phyloP scores from a whole-genome alignment of 1,140 invertebrate genomes.

The Oppia nitens region DNA sequence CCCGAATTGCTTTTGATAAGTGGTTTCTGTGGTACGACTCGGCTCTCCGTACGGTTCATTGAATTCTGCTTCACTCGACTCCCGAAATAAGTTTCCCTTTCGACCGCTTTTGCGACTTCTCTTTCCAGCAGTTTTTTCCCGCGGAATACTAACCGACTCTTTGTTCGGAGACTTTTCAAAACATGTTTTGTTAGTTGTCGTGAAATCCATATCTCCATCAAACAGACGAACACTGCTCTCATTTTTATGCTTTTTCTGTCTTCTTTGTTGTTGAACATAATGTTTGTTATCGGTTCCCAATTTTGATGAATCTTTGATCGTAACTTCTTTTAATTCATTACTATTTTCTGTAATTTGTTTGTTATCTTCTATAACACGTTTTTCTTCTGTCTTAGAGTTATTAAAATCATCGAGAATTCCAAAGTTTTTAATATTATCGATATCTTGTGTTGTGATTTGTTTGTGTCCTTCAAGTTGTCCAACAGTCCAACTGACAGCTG shows the following conservation, averaged over 20 bases:
- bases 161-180: background rate
- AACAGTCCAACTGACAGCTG: background rate
- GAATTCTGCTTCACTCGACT: slow-evolving; percentile 9
- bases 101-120: background rate
- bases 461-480: background rate
- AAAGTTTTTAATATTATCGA: slow-evolving; percentile 7
- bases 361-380: background rate
- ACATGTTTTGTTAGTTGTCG: background rate
- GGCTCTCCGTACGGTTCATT: background rate
- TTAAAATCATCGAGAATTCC: slow-evolving; percentile 1
- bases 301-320: background rate
- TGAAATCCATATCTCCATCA: slow-evolving; percentile 10
- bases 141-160: background rate
- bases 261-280: slow-evolving; percentile 4
- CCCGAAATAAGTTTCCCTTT: slow-evolving; percentile 3
- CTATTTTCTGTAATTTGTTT: slow-evolving; percentile 1
- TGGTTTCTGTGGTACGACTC: background rate
- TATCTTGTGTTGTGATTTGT: background rate
- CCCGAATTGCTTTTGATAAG: slow-evolving; percentile 6
- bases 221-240: slow-evolving; percentile 1
- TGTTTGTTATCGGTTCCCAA: background rate
- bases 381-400: background rate
- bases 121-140: slow-evolving; percentile 6
- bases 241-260: slow-evolving; percentile 8
- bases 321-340: background rate